A percentile compares a stretch with the other conserved stretches of the same genome.
Evolutionary conservation across 92 coral and sea anemone genomes (phyloP).

Genomic region (Epizoanthus scotinus): DNA sequence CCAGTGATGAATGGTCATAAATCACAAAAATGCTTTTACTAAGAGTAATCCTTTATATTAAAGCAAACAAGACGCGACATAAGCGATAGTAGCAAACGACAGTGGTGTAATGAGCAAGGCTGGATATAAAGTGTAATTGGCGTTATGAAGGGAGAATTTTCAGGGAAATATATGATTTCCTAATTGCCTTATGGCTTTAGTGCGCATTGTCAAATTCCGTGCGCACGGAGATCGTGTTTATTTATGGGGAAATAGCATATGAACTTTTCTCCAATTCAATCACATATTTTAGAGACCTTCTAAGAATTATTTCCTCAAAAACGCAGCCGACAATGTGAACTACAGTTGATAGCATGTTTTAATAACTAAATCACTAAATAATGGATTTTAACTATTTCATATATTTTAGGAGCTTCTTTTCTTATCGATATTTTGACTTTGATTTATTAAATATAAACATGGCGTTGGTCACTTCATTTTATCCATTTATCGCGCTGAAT

Average conservation of each 20-base stretch:
- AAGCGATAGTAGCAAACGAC: background rate
- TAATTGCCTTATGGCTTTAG: background rate
- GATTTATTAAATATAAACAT: background rate
- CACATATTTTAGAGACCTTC: background rate
- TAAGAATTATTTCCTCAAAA: too few species aligned
- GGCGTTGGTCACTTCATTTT: background rate
- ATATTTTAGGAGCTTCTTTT: background rate
- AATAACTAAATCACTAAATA: background rate
- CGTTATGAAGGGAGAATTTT: background rate
- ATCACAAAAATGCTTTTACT: background rate
- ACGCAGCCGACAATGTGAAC: background rate
- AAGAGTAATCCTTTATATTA: slow-evolving; percentile 1
- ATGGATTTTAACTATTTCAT: background rate
- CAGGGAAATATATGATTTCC: slow-evolving; percentile 4
- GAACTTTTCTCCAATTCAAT: background rate
- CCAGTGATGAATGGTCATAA: background rate
- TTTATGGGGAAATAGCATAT: background rate
- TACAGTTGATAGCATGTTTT: too few species aligned
- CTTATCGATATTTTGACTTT: slow-evolving; percentile 14
- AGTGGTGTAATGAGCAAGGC: too few species aligned
- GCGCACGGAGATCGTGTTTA: too few species aligned
- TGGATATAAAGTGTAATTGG: slow-evolving; percentile 3
- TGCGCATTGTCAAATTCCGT: background rate
- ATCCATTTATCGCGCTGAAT: background rate
- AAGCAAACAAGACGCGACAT: slow-evolving; percentile 17